Percentiles rank a stretch among this genome's conserved stretches.
Conservation (phyloP, 2,797 vertebrate genomes). For the Pitangus sulphuratus region DNA sequence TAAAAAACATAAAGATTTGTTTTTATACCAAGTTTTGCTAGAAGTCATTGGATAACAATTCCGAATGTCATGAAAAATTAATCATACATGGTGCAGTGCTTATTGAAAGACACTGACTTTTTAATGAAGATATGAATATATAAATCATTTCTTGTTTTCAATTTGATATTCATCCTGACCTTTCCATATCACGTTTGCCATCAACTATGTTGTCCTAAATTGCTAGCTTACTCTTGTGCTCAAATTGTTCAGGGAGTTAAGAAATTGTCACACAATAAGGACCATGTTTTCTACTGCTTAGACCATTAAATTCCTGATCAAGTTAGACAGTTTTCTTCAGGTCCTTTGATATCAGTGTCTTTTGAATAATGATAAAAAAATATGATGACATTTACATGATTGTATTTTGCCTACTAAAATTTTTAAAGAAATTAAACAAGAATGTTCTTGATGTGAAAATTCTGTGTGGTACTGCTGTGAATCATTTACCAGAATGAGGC, state of each 20-base stretch:
- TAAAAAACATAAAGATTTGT: background rate
- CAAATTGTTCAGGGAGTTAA: background rate
- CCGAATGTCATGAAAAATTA: background rate
- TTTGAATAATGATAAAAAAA: background rate
- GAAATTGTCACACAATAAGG: background rate
- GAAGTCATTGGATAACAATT: background rate
- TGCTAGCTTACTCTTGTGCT: background rate
- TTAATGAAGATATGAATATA: background rate
- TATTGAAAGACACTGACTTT: background rate
- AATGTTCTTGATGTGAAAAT: background rate
- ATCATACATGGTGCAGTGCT: background rate
- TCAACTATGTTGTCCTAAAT: background rate
- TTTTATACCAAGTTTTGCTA: background rate
- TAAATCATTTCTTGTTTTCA: background rate
- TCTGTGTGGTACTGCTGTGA: background rate
- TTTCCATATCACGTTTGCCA: background rate
- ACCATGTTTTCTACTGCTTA: background rate
- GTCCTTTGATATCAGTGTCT: background rate
- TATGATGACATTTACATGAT: background rate
- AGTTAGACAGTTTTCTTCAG: background rate
- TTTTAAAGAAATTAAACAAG: background rate
- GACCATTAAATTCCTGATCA: background rate
- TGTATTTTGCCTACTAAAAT: background rate
- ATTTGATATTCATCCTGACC: background rate
- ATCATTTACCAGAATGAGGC: background rate